These are phyloP conservation scores for Microctonus hyperodae DNA, from an alignment of 2,888 invertebrate species.

Conservation along the genomic window DNA sequence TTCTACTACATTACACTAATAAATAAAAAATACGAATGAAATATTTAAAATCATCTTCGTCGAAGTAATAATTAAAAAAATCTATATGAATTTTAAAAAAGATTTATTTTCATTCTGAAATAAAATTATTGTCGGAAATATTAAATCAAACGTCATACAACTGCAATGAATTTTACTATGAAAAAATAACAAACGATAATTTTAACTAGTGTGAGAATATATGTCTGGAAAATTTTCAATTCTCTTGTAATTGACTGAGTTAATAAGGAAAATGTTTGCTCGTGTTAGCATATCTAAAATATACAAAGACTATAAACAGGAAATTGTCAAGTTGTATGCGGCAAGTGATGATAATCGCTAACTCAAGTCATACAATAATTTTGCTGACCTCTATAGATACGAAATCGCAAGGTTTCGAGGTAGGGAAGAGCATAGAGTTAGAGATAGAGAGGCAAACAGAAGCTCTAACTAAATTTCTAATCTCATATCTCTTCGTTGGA, in stretches of 20 bases:
- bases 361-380: conserved; percentile 43
- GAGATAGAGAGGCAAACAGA: conserved; percentile 39
- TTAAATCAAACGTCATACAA: background rate
- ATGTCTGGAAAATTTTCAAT: background rate
- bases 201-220: background rate
- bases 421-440: conserved; percentile 19
- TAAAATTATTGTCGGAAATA: background rate
- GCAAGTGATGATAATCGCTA: conserved; percentile 12
- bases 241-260: conserved; percentile 8
- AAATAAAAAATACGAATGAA: background rate
- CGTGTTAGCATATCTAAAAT: background rate
- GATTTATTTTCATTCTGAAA: background rate
- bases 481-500: conserved; percentile 46
- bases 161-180: background rate
- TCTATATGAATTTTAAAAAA: too few species aligned
- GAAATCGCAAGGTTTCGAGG: conserved; percentile 26
- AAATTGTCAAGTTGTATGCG: conserved; percentile 15
- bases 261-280: background rate
- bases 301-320: background rate
- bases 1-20: background rate
- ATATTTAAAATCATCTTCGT: too few species aligned
- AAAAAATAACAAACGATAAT: background rate
- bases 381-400: conserved; percentile 42
- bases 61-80: too few species aligned
- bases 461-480: conserved; percentile 51